Conservation (phyloP, 2,888 invertebrate genomes). For the Capitulum mitella region DNA sequence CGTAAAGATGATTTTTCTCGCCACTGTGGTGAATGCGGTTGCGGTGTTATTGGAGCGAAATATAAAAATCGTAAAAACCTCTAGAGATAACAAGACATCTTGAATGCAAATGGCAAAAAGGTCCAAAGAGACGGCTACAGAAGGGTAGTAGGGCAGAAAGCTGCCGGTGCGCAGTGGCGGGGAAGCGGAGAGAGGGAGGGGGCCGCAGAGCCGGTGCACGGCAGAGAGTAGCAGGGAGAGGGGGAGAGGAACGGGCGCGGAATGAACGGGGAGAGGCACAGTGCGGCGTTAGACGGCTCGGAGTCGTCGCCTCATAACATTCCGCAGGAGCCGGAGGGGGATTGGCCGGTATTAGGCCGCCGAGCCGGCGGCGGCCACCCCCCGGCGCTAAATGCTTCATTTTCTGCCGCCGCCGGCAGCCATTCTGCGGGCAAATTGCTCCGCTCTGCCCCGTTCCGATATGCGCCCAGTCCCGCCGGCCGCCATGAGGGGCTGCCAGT, state of each 20-base stretch:
- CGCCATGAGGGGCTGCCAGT: too few relatives aligned
- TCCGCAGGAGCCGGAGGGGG: background rate
- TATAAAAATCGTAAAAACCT: too few relatives aligned
- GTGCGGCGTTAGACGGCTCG: background rate
- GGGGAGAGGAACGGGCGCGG: background rate
- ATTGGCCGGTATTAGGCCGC: background rate
- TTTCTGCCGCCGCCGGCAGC: background rate
- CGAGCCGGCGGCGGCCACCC: background rate
- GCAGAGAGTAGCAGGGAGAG: background rate
- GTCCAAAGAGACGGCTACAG: too few relatives aligned
- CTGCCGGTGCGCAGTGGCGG: too few relatives aligned
- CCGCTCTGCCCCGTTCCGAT: background rate
- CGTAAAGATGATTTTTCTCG: too few relatives aligned
- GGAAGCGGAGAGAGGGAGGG: conserved; percentile 4
- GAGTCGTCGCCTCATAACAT: background rate
- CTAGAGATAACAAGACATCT: too few relatives aligned
- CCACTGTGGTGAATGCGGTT: too few relatives aligned
- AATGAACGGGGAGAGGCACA: background rate
- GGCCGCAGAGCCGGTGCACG: background rate
- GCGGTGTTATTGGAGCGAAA: too few relatives aligned
- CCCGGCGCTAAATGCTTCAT: conserved; percentile 19
- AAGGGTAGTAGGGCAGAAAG: too few relatives aligned
- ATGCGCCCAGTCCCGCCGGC: background rate
- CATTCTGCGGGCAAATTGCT: background rate
- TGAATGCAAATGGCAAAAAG: too few relatives aligned